These are phyloP conservation scores for Thunnus maccoyii DNA, from an alignment of 2,113 vertebrate species.

Conservation along the genomic window DNA sequence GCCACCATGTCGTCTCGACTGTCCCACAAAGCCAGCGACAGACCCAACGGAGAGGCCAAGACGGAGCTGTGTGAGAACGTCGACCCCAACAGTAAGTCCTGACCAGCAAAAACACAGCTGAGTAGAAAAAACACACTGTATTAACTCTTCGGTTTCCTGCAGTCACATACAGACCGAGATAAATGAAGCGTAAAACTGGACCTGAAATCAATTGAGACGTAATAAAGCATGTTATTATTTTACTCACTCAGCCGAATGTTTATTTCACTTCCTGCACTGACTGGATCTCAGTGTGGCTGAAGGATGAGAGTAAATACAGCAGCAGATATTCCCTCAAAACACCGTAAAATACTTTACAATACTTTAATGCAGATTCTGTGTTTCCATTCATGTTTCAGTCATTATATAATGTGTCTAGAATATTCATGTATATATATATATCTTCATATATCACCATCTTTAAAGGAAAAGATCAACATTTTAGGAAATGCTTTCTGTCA, in stretches of 20 bases:
- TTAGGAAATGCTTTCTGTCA: too few relatives aligned
- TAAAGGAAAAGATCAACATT: too few relatives aligned
- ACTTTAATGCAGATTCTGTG: too few relatives aligned
- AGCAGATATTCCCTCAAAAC: too few relatives aligned
- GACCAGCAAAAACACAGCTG: too few relatives aligned
- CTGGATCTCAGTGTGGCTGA: conserved; percentile 1
- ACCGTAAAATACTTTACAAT: too few relatives aligned
- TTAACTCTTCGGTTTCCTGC: not conserved
- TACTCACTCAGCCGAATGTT: not conserved
- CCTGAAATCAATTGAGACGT: conserved; percentile 3
- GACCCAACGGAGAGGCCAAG: conserved; percentile 97
- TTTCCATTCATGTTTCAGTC: too few relatives aligned
- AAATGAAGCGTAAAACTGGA: not conserved
- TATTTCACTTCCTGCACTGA: not conserved
- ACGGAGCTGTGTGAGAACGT: conserved; percentile 96
- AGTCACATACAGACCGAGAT: not conserved
- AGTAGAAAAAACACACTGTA: not conserved
- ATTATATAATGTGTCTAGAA: too few relatives aligned
- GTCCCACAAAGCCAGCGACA: conserved; percentile 94
- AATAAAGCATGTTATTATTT: conserved; percentile 37
- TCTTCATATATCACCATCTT: too few relatives aligned
- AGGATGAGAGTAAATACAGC: not conserved
- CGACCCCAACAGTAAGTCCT: conserved; percentile 94
- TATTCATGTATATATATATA: too few relatives aligned
- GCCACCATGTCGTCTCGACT: conserved; percentile 96